phyloP scores from a whole-genome alignment of 1,140 invertebrate species.

The Hycleus phaleratus region DNA sequence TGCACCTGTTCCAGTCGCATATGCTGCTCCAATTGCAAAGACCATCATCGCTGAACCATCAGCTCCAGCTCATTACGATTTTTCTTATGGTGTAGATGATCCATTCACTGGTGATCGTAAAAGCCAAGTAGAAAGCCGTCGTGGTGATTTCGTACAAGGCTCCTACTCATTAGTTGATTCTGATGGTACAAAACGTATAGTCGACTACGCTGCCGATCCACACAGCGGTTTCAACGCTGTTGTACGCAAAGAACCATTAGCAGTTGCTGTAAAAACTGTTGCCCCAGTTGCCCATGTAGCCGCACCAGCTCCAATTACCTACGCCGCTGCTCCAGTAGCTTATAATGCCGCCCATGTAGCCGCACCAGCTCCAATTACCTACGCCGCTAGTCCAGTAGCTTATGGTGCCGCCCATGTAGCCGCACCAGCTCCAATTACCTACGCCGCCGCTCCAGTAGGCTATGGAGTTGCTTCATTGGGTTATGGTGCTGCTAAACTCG shows the following conservation, averaged over 20 bases:
- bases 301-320: conserved; percentile 8
- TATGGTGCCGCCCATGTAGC: too few relatives aligned
- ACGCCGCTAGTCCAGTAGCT: too few relatives aligned
- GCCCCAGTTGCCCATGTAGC: conserved; percentile 22
- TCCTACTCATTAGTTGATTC: conserved; percentile 43
- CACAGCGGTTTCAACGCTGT: conserved; percentile 44
- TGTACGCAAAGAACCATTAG: conserved; percentile 39
- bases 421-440: too few relatives aligned
- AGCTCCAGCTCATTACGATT: conserved; percentile 28
- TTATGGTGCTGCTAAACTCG: too few relatives aligned
- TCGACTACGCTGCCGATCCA: conserved; percentile 47
- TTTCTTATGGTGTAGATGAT: conserved; percentile 35
- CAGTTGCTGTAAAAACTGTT: conserved; percentile 21
- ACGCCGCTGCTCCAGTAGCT: conserved; percentile 29
- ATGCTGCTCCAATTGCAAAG: conserved; percentile 35
- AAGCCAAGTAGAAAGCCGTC: conserved; percentile 24
- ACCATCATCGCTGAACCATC: conserved; percentile 33
- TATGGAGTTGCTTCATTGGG: too few relatives aligned
- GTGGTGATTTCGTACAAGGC: conserved; percentile 27
- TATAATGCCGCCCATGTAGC: conserved; percentile 11
- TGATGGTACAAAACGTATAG: conserved; percentile 46
- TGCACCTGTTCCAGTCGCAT: conserved; percentile 33
- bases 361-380: not conserved
- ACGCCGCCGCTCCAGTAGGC: too few relatives aligned
- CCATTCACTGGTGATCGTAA: conserved; percentile 43